Conservation (phyloP, 1,140 invertebrate species). For the Asobara japonica region DNA sequence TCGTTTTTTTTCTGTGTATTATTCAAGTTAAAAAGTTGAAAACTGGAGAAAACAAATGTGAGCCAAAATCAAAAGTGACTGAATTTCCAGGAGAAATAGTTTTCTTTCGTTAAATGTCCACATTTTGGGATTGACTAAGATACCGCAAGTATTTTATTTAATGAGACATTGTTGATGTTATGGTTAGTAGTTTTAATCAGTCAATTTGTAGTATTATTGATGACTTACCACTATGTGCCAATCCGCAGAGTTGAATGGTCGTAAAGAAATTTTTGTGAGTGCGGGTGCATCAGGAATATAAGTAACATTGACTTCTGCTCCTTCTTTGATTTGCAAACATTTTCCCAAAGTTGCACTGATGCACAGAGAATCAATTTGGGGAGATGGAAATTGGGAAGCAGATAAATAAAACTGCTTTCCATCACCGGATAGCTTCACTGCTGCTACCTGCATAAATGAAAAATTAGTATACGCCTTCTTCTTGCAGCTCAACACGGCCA, state of each 20-base stretch:
- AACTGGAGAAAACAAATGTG: too few relatives aligned
- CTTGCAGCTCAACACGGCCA: too few relatives aligned
- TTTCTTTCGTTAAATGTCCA: too few relatives aligned
- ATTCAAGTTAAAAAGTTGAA: too few relatives aligned
- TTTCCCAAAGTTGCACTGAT: constrained; percentile 60
- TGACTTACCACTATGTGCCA: constrained; percentile 67
- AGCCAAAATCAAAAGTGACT: too few relatives aligned
- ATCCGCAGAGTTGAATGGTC: constrained; percentile 65
- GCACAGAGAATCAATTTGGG: constrained; percentile 42
- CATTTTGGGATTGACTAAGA: too few relatives aligned
- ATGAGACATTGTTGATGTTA: too few relatives aligned
- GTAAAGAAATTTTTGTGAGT: constrained; percentile 49
- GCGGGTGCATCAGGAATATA: constrained; percentile 40
- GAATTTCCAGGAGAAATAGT: too few relatives aligned
- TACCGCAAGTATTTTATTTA: too few relatives aligned
- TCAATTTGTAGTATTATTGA: background rate
- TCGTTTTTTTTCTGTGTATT: too few relatives aligned
- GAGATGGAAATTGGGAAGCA: constrained; percentile 36
- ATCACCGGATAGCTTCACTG: constrained; percentile 47
- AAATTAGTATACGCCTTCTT: too few relatives aligned
- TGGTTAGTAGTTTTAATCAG: too few relatives aligned
- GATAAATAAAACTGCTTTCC: constrained; percentile 52
- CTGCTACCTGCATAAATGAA: constrained; percentile 47
- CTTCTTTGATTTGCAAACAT: constrained; percentile 55
- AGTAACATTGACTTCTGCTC: constrained; percentile 52